phyloP scores from a whole-genome alignment of 37 sponge, comb jelly and placozoan species.

The Spongia lamella region DNA sequence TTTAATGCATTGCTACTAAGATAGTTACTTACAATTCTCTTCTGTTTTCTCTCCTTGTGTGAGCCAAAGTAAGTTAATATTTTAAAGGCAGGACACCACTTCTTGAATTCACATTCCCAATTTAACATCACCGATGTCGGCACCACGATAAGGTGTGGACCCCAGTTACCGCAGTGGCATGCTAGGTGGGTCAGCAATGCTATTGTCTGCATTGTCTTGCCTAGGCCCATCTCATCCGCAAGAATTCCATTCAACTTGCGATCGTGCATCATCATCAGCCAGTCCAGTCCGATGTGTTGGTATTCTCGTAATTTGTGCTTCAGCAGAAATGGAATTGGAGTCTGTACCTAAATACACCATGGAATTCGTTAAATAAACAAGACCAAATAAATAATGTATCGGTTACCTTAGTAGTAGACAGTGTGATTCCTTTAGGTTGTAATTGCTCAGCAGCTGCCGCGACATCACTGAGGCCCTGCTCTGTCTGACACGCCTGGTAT shows the following conservation, averaged over 20 bases:
- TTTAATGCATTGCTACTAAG: too few species aligned
- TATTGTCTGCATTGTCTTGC: constrained; percentile 92
- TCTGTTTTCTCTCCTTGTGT: constrained; percentile 90
- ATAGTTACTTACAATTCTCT: constrained; percentile 79
- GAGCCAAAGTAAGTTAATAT: constrained; percentile 95
- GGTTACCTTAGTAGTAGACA: constrained; percentile 78
- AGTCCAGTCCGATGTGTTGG: constrained; percentile 98
- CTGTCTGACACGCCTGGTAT: constrained; percentile 64
- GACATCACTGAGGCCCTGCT: constrained; percentile 71
- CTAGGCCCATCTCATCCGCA: constrained; percentile 99
- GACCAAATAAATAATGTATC: too few species aligned
- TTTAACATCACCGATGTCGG: constrained; percentile 98
- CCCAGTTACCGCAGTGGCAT: constrained; percentile 83
- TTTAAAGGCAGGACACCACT: constrained; percentile 99
- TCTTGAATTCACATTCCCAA: constrained; percentile 98
- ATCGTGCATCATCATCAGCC: constrained; percentile 96
- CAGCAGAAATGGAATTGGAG: constrained; percentile 94
- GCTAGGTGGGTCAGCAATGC: constrained; percentile 95
- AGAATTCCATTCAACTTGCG: constrained; percentile 92
- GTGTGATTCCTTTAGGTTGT: constrained; percentile 88
- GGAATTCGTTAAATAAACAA: background rate
- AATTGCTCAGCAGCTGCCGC: constrained; percentile 86
- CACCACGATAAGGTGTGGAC: constrained; percentile 97
- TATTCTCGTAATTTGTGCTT: constrained; percentile 91
- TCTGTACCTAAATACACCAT: constrained; percentile 67